phyloP scores from a whole-genome alignment of 2,888 invertebrate species.

The Ormyrus labotus region DNA sequence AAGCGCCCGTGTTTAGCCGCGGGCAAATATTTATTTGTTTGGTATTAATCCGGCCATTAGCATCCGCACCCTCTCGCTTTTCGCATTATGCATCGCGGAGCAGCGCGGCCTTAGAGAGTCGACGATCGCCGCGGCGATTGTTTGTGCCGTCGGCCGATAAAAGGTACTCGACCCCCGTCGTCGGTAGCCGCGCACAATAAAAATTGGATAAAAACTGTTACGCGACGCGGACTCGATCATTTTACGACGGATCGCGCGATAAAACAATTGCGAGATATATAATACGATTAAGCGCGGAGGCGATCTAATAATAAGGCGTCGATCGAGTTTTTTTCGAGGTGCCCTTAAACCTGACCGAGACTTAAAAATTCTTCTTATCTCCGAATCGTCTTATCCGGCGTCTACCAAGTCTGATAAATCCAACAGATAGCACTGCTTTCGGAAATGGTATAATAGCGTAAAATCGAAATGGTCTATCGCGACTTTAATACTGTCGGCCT shows the following conservation, averaged over 20 bases:
- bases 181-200: not conserved
- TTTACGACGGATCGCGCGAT: not conserved
- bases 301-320: conserved; percentile 1
- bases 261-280: not conserved
- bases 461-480: too few relatives aligned
- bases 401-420: too few relatives aligned
- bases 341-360: conserved; percentile 4
- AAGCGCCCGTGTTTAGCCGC: conserved; percentile 30
- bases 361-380: not conserved
- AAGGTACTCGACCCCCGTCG: conserved; percentile 59
- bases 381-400: too few relatives aligned
- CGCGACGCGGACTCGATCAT: not conserved
- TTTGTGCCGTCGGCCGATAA: conserved; percentile 57
- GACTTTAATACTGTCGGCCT: too few relatives aligned
- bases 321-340: not conserved
- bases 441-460: too few relatives aligned
- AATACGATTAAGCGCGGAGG: too few relatives aligned
- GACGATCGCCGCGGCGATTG: not conserved
- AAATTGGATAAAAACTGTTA: not conserved
- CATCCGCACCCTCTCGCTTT: not conserved
- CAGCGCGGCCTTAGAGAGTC: not conserved
- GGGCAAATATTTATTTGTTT: conserved; percentile 74
- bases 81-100: not conserved
- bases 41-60: conserved; percentile 51
- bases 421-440: too few relatives aligned